Evolutionary conservation across 2,113 vertebrate species (phyloP), one percentile per base, ranked within the genome.

Genomic region (Zapornia atra): DNA sequence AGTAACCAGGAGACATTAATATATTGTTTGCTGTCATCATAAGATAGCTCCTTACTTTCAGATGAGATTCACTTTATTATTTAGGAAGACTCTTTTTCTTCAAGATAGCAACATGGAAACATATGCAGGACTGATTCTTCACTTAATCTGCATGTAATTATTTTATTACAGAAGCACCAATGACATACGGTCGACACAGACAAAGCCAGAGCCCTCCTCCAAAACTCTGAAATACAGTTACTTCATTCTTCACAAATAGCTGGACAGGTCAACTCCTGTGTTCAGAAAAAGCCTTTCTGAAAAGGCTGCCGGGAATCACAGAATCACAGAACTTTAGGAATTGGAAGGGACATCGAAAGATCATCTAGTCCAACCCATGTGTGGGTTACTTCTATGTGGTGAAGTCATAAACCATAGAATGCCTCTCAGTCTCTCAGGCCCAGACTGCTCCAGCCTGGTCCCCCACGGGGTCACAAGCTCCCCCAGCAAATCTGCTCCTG

Each of bases 121-220:
- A 25, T 63, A 15, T 10, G 11, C 0, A 0, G 34, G 20, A 20
- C 15, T 78, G 38, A 64, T 64, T 63, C 26, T 64, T 60, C 71
- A 60, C 51, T 80, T 66, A 83, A 86, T 46, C 51, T 75, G 3
- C 8, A 24, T 11, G 57, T 33, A 51, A 72, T 51, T 89, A 26
- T 48, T 68, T 95, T 86, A 34, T 60, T 22, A 40, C 3, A 1
- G 42, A 24, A 64, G 3, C 11, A 60, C 16, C 12, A n/a, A 16
- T 0, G 0, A 28, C 17, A 22, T 3, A 38, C 2, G 8, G 22
- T 42, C 25, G 82, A 51, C 14, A 80, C 9, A 72, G 59, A 46
- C 15, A 53, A n/a, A 7, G 33, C 16, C 50, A 88, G 33, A 88
- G 8, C 16, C 9, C 28, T 50, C 10, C n/a, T 59, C n/a, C 46